These are phyloP conservation scores for Latheticus oryzae DNA, from an alignment of 2,888 invertebrate species.

Conservation along the genomic window DNA sequence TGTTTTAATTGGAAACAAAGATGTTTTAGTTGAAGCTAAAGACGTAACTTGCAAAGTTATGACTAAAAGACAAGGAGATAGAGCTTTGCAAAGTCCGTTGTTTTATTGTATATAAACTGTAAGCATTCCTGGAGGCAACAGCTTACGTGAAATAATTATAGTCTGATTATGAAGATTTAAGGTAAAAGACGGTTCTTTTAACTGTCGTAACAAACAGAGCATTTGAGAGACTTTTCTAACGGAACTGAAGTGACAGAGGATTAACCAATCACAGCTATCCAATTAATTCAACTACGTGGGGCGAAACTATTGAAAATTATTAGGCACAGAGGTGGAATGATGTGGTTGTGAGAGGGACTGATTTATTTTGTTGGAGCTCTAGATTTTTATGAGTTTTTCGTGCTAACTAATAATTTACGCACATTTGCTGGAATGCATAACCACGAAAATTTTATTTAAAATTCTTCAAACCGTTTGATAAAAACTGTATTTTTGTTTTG, in stretches of 20 bases:
- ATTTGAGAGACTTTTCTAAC: slow-evolving; percentile 1
- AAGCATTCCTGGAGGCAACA: slow-evolving; percentile 6
- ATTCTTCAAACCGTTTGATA: no score
- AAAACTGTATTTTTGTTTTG: no score
- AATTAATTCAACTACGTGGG: slow-evolving; percentile 1
- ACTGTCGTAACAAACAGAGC: slow-evolving; percentile 2
- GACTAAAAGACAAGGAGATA: slow-evolving; percentile 16
- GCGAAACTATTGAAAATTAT: slow-evolving; percentile 11
- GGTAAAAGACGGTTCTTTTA: slow-evolving; percentile 10
- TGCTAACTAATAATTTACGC: no score
- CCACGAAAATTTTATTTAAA: no score
- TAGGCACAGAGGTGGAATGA: slow-evolving; percentile 1
- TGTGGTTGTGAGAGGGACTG: slow-evolving; percentile 1
- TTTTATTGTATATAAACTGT: no score
- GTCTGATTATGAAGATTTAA: slow-evolving; percentile 4
- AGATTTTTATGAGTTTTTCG: no score
- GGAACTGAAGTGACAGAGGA: neutral
- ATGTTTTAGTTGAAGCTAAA: slow-evolving; percentile 8
- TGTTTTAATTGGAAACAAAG: slow-evolving; percentile 18
- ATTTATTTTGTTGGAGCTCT: no score
- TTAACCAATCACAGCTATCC: slow-evolving; percentile 8
- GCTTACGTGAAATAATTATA: slow-evolving; percentile 10
- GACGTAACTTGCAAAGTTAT: slow-evolving; percentile 7
- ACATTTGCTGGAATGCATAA: no score
- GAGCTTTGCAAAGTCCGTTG: slow-evolving; percentile 9